Evolutionary conservation across 2,797 vertebrate species (phyloP).

Genomic region (Microctenopoma lineatum): DNA sequence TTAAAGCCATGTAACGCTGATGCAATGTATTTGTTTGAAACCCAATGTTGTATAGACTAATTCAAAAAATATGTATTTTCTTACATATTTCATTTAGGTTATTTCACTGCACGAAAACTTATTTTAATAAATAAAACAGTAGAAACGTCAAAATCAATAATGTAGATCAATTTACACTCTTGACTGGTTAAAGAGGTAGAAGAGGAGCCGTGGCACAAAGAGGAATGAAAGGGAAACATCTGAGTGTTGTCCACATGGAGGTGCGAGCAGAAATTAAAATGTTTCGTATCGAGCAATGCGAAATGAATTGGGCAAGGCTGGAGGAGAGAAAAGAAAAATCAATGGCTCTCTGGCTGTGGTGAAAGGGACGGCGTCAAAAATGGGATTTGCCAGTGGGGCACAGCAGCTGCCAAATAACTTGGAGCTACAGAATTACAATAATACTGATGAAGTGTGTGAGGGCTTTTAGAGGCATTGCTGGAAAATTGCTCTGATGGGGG

Average conservation of each 20-base stretch:
- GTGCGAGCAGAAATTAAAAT: constrained; percentile 97
- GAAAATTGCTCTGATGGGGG: constrained; percentile 87
- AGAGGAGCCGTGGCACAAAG: constrained; percentile 47
- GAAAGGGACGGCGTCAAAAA: constrained; percentile 93
- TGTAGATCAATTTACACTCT: constrained; percentile 72
- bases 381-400: constrained; percentile 96
- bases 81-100: constrained; percentile 2
- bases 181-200: constrained; percentile 86
- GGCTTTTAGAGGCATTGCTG: constrained; percentile 90
- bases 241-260: constrained; percentile 86
- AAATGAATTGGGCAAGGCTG: constrained; percentile 90
- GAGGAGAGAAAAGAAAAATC: constrained; percentile 91
- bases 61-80: not conserved
- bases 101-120: constrained; percentile 14
- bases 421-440: constrained; percentile 97
- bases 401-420: constrained; percentile 97
- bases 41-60: not conserved
- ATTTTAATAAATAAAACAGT: constrained; percentile 29
- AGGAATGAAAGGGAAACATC: constrained; percentile 72
- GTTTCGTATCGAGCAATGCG: constrained; percentile 95
- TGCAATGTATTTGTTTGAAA: constrained; percentile 26
- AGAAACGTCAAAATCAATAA: constrained; percentile 29
- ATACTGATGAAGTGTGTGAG: constrained; percentile 94
- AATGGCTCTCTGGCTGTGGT: constrained; percentile 92
- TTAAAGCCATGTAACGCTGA: constrained; percentile 41